Conservation (phyloP, 2,113 vertebrate species). For the Collichthys lucidus region DNA sequence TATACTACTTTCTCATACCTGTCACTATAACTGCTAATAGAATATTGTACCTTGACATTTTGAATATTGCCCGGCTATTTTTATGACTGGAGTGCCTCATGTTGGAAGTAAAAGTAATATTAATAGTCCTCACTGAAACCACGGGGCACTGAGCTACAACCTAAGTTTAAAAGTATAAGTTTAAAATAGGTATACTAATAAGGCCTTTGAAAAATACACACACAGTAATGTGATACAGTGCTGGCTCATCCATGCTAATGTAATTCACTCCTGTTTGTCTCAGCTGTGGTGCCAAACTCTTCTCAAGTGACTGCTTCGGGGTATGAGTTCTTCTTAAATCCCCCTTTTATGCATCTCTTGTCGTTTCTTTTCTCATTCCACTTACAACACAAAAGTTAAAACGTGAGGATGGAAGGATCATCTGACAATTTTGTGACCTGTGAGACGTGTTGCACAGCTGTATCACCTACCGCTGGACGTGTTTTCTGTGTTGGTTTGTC, state of each 20-base stretch:
- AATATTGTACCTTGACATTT: constrained; percentile 25
- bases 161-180: neutral
- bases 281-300: neutral
- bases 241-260: constrained; percentile 50
- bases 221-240: constrained; percentile 4
- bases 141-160: neutral
- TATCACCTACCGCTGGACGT: neutral
- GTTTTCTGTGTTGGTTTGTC: no score
- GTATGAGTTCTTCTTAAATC: constrained; percentile 17
- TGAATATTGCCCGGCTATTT: constrained; percentile 4
- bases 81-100: neutral
- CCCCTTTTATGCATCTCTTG: constrained; percentile 27
- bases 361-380: constrained; percentile 6
- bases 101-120: neutral
- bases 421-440: neutral
- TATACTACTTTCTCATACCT: neutral
- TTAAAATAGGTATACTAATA: neutral
- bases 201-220: constrained; percentile 9
- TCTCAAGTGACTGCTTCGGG: constrained; percentile 19
- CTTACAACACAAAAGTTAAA: neutral
- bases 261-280: constrained; percentile 41
- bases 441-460: neutral
- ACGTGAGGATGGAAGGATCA: neutral
- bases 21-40: constrained; percentile 10
- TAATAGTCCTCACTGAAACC: constrained; percentile 4